Evolutionary conservation across 2,113 vertebrate genomes (phyloP), one percentile per base, ranked within the genome.

Genomic region (Platanista minor): DNA sequence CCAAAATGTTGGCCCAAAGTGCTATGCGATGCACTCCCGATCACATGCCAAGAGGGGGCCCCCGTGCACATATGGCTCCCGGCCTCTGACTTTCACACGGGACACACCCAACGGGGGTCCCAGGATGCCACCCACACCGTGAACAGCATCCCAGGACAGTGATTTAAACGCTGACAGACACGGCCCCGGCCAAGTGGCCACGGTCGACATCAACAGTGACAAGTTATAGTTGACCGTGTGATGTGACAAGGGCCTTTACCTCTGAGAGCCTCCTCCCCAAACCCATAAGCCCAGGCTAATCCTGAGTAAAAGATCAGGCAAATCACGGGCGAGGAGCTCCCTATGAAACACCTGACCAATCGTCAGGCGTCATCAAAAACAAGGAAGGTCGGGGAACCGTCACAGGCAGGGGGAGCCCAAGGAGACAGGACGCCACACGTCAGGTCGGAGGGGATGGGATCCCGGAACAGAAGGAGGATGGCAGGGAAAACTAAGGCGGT

Each of bases 1-100:
- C 54, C 29, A 9, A 43, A 25, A 31, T 2, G 29, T 3, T 2
- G 8, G 69, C 14, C 7, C 13, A 7, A 9, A 10, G 52, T 11
- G 29, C n/a, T 75, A 8, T 0, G 4, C 33, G 59, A 36, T 6
- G 18, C 1, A 3, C 25, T 29, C 21, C 64, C 54, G 69, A 31
- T 49, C 6, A n/a, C 3, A 6, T 4, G 8, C 3, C 49, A 43
- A 13, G 2, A 49, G 31, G 29, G 6, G 33, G 52, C 5, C 5
- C 6, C 3, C 1, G 0, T 0, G 3, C n/a, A 31, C 23, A 5
- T 7, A 10, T 0, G 27, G 67, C 41, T 43, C 4, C 14, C 0
- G 2, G 15, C 82, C 21, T 2, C 17, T 46, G 33, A 2, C 11
- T 3, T 3, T 71, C 85, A 62, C 49, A 36, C 5, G 31, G 39